Evolutionary conservation across 64 coral and sea anemone genomes (phyloP), one percentile per base, ranked within the genome.

Genomic region (Montipora sp.): DNA sequence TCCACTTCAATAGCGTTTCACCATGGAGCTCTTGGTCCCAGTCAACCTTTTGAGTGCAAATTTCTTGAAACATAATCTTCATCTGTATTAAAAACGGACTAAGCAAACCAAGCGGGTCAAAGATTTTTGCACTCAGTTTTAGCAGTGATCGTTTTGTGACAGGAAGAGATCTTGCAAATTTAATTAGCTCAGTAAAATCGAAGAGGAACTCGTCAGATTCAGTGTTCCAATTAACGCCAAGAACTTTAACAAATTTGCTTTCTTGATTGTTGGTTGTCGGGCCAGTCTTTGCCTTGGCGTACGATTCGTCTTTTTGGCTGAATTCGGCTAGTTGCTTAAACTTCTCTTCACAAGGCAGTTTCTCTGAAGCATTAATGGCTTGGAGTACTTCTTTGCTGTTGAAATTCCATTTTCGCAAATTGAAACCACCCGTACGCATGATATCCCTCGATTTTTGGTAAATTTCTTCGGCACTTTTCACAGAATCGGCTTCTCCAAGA

Each of bases 381-480:
- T 18, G 90, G 47, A 16, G 16, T 27, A 3, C 8, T 18, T 5
- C 27, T 36, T 36, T 36, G 27, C 78, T 89, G 48, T 82, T 95
- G 11, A 83, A n/a, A 49, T 92, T 69, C 90, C 79, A 92, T 21
- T 92, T 92, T 14, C 83, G 1, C 27, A 95, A 71, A 48, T 92
- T 92, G 19, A 96, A 92, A 3, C 94, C 87, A 66, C 90, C 90
- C 49, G 86, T 69, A 5, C 19, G 16, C 90, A 92, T 92, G 19
- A 89, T 75, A 14, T 15, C 5, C 48, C 85, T 92, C 6, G 86
- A 81, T 24, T 92, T 80, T n/a, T 73, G 67, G 55, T 96, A 92
- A 10, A 86, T 18, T 2, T 78, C 47, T 15, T 89, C 73, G 19
- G 94, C 94, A 20, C 47, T 14, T 2, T 92, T 47, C 43, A 59